A percentile compares a stretch with the other conserved stretches of the same genome.
Conservation (phyloP, 1,140 invertebrate genomes). For the Chironomus tepperi region DNA sequence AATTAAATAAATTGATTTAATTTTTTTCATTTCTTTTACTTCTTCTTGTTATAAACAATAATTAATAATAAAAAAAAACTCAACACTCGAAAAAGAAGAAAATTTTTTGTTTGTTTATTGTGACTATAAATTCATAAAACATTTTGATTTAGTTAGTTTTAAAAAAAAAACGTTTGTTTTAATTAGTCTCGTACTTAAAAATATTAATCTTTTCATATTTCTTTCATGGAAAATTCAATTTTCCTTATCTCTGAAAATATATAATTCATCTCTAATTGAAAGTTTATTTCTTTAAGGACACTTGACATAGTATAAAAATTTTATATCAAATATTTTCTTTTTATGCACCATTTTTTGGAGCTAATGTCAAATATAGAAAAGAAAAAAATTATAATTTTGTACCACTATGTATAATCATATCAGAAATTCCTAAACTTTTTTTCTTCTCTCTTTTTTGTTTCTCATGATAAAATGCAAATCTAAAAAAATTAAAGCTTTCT, state of each 20-base stretch:
- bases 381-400: background rate
- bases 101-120: background rate
- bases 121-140: background rate
- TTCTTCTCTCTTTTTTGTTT: background rate
- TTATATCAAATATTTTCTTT: background rate
- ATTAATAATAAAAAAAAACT: background rate
- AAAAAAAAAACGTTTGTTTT: background rate
- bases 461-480: conserved; percentile 2
- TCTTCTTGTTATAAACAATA: background rate
- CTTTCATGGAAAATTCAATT: background rate
- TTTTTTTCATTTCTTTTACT: background rate
- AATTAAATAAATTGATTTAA: background rate
- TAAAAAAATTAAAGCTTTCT: conserved; percentile 15
- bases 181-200: background rate
- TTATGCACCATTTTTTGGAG: background rate
- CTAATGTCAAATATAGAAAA: too few relatives aligned
- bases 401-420: background rate
- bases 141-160: background rate
- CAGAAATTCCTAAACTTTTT: background rate
- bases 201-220: background rate
- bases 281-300: too few relatives aligned
- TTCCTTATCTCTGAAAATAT: background rate
- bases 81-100: conserved; percentile 12
- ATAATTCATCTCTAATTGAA: background rate
- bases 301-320: too few relatives aligned